Evolutionary conservation across 2,888 invertebrate species (phyloP).

Genomic region (Chaitophorus viminalis): DNA sequence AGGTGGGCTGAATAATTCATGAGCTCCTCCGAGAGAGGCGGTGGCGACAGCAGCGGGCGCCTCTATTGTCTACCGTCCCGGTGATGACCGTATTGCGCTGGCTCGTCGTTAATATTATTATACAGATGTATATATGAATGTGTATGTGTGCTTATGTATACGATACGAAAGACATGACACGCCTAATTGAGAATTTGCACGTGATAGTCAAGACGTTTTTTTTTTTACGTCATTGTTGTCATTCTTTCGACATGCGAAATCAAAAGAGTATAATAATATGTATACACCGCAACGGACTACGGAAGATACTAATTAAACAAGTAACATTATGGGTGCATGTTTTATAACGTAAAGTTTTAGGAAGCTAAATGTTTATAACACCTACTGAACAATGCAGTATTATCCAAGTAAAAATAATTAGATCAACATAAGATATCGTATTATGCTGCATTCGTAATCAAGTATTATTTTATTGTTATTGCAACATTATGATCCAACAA

Average conservation of each 20-base stretch:
- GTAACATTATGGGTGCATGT: too few species aligned
- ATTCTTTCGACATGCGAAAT: conserved; percentile 28
- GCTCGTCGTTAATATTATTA: conserved; percentile 11
- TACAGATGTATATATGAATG: not conserved
- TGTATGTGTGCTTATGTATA: not conserved
- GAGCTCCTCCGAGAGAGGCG: conserved; percentile 9
- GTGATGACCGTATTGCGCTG: conserved; percentile 22
- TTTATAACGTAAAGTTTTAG: too few species aligned
- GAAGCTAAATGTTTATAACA: too few species aligned
- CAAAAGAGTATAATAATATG: not conserved
- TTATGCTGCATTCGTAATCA: too few species aligned
- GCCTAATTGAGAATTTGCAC: conserved; percentile 51
- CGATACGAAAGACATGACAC: conserved; percentile 33
- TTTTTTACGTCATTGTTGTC: conserved; percentile 16
- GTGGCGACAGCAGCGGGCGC: conserved; percentile 5
- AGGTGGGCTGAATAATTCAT: conserved; percentile 50
- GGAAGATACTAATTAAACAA: too few species aligned
- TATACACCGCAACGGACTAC: not conserved
- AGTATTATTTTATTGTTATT: too few species aligned
- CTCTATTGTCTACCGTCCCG: conserved; percentile 34
- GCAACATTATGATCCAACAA: too few species aligned
- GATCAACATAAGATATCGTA: too few species aligned
- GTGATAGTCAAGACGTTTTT: conserved; percentile 18
- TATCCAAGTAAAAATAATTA: too few species aligned
- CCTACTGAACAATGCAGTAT: too few species aligned